Evolutionary conservation across 2,797 vertebrate species (phyloP), one percentile per base, ranked within the genome.

Genomic region (Xenops minutus): DNA sequence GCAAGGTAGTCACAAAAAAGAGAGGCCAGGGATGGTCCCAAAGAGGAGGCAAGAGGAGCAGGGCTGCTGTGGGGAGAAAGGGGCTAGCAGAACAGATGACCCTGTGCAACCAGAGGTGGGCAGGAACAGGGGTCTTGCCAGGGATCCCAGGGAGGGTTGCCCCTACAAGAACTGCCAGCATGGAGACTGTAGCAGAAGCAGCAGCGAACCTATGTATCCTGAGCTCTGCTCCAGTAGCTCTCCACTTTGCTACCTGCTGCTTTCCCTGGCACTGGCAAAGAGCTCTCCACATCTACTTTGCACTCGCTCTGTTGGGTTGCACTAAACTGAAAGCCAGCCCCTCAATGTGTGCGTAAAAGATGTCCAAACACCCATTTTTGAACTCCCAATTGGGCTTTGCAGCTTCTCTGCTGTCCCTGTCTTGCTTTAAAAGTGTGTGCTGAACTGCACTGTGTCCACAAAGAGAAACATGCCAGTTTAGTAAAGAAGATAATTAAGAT

Each of bases 401-500:
- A 58, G 6, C 36, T 94, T 78, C n/a, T 88, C 18, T 69, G 32
- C 34, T 69, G 67, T 58, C 88, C 34, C 44, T 63, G 77, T 63
- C 51, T 55, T 43, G 27, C 62, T 83, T 84, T 83, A 29, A 58
- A 78, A 85, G 26, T 32, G 54, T 52, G 32, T 46, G 55, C 59
- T 86, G 46, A 88, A 24, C 59, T 54, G 52, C 23, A 2, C 30
- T 46, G 10, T 26, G 36, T 68, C 74, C 51, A 59, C 58, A 43
- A 63, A 87, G 37, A 80, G 29, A 83, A 88, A 62, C 48, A 52
- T 9, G 30, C 59, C 75, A 78, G 21, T 62, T 85, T 85, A 91
- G 72, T 88, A 46, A 69, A 85, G 68, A 89, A 86, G 56, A 56
- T 91, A 95, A 84, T 92, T 86, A 86, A 92, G 58, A 76, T 71